phyloP scores from a whole-genome alignment of 2,888 invertebrate genomes.

The Tiliacea citrago region DNA sequence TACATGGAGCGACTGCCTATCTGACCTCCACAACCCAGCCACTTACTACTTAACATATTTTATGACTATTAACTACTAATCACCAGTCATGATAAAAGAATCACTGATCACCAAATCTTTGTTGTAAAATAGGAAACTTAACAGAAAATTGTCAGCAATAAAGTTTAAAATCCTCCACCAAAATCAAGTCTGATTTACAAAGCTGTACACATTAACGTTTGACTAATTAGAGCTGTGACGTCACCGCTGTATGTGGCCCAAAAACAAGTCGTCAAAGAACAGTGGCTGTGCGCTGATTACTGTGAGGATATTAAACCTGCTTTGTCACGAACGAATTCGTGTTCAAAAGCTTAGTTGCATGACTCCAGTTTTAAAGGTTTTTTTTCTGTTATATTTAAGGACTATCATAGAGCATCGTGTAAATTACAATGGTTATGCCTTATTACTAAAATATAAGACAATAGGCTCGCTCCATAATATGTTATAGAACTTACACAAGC shows the following conservation, averaged over 20 bases:
- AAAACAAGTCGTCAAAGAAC: slow-evolving; percentile 48
- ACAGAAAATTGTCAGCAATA: not conserved
- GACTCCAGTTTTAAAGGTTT: not conserved
- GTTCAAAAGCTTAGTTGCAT: slow-evolving; percentile 10
- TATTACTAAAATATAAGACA: no score
- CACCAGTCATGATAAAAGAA: not conserved
- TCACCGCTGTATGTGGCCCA: slow-evolving; percentile 45
- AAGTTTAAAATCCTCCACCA: slow-evolving; percentile 27
- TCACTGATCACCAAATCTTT: no score
- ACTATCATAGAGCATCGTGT: not conserved
- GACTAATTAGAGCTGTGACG: slow-evolving; percentile 57
- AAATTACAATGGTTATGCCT: no score
- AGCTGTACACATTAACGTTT: slow-evolving; percentile 49
- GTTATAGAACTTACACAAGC: no score
- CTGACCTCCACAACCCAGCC: no score
- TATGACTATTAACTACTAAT: not conserved
- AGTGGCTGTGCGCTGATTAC: slow-evolving; percentile 42
- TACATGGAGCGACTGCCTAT: no score
- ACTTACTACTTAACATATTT: no score
- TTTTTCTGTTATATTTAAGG: not conserved
- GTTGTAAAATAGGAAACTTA: not conserved
- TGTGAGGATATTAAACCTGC: slow-evolving; percentile 35
- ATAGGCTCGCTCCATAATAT: no score
- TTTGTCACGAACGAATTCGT: slow-evolving; percentile 13
- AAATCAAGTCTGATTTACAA: slow-evolving; percentile 22